Conservation (phyloP, 1,140 invertebrate genomes). For the Metopolophium dirhodum region DNA sequence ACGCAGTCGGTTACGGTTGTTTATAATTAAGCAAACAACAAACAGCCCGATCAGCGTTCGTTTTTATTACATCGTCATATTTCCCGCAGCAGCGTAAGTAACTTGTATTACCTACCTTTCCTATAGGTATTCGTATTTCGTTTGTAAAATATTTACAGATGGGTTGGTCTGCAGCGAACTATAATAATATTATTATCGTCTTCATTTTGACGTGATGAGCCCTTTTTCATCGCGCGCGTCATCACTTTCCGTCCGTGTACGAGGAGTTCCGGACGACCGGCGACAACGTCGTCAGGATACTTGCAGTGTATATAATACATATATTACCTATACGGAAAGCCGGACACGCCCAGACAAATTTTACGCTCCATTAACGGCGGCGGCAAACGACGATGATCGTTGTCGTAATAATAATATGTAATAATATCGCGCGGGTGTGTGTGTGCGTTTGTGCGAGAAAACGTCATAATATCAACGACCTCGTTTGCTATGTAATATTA, state of each 20-base stretch:
- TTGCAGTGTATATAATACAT: not conserved
- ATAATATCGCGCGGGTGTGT: slow-evolving; percentile 25
- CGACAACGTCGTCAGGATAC: not conserved
- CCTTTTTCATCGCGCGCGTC: not conserved
- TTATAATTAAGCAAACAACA: slow-evolving; percentile 18
- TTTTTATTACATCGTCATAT: slow-evolving; percentile 11
- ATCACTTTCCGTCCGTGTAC: not conserved
- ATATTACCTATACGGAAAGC: not conserved
- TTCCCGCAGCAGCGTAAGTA: not conserved
- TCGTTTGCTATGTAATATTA: not conserved
- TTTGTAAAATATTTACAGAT: slow-evolving; percentile 13
- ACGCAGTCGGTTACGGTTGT: not conserved
- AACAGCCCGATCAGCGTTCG: not conserved
- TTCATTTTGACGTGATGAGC: not conserved
- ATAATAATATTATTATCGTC: slow-evolving; percentile 9
- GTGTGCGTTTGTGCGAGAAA: not conserved
- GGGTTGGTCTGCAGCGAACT: not conserved
- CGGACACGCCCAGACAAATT: slow-evolving; percentile 48
- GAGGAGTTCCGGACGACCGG: slow-evolving; percentile 21
- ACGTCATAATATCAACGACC: slow-evolving; percentile 44
- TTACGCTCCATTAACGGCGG: slow-evolving; percentile 52
- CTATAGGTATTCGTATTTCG: not conserved
- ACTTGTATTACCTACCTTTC: not conserved
- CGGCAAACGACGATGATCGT: slow-evolving; percentile 17
- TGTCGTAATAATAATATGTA: slow-evolving; percentile 21